Evolutionary conservation across 2,113 vertebrate species (phyloP), one percentile per base, ranked within the genome.

Genomic region (Scomber colias): DNA sequence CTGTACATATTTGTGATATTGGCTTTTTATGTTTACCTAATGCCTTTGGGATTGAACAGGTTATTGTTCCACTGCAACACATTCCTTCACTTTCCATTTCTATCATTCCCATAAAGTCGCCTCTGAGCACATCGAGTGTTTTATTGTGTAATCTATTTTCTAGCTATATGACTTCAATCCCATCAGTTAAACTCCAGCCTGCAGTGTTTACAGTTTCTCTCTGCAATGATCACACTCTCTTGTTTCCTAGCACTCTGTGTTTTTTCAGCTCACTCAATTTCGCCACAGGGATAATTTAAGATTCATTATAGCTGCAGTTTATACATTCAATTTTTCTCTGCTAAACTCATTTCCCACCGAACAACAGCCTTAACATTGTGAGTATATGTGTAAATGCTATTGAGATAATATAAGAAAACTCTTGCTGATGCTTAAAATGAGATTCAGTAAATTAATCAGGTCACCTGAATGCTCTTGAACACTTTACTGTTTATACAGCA

Each of bases 61-160:
- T 88, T 76, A 63, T 65, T 1, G 12, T 62, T 21, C 51, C 17
- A 14, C n/a, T 45, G 60, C 44, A 50, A 51, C 64, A 7, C 17
- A n/a, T 69, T 68, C 46, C 55, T 68, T 72, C 55, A 8, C 48
- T 79, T 86, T 78, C 46, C 48, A 53, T 66, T 71, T 57, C 53
- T 61, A 61, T 54, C 27, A n/a, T 57, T 21, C 75, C 54, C 48
- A 70, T 86, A 59, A 90, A 85, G 68, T 57, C 40, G 8, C 71
- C 67, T 51, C 65, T 19, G 65, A 85, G 24, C 24, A 27, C 24
- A 27, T 27, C 24, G 24, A 27, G 63, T 62, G 77, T 84, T 66
- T 82, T 76, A 83, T 77, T 80, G 72, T 78, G n/a, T 65, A 63
- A 75, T 87, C 21, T 73, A 67, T 78, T 87, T 87, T 76, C 64